These are phyloP conservation scores for Rattus norvegicus DNA, from an alignment of 2,113 vertebrate genomes.

Conservation along the genomic window DNA sequence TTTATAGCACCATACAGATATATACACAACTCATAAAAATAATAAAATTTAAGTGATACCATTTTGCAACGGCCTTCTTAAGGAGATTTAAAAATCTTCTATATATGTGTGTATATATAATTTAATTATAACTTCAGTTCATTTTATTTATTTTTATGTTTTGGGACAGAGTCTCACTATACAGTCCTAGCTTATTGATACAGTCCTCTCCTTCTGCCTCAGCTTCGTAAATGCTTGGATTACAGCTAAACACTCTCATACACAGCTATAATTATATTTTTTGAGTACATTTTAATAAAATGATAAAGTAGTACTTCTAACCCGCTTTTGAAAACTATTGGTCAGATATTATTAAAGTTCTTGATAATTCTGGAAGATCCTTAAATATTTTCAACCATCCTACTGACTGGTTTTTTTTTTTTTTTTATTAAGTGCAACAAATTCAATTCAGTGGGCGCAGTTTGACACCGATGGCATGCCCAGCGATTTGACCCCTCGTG, in stretches of 20 bases:
- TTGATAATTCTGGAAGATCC: constrained; percentile 13
- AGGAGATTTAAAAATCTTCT: neutral
- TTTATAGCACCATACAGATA: neutral
- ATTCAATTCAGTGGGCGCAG: constrained; percentile 5
- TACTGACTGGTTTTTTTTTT: neutral
- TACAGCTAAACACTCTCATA: neutral
- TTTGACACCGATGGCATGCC: neutral
- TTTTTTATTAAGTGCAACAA: neutral
- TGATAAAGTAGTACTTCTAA: neutral
- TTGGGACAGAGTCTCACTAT: neutral
- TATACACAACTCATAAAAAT: neutral
- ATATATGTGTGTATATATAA: neutral
- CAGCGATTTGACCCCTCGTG: neutral
- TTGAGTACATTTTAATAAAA: constrained; percentile 33
- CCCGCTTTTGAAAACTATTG: neutral
- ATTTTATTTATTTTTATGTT: neutral
- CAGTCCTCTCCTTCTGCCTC: neutral
- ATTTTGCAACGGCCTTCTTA: constrained; percentile 10
- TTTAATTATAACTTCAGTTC: constrained; percentile 42
- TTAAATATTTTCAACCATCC: constrained; percentile 28
- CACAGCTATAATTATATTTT: neutral
- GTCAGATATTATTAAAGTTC: constrained; percentile 26
- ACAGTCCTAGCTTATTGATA: neutral
- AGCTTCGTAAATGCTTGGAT: neutral
- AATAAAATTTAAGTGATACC: neutral